Evolutionary conservation across 2,888 invertebrate genomes (phyloP).

Genomic region (Ephialtes manifestator): DNA sequence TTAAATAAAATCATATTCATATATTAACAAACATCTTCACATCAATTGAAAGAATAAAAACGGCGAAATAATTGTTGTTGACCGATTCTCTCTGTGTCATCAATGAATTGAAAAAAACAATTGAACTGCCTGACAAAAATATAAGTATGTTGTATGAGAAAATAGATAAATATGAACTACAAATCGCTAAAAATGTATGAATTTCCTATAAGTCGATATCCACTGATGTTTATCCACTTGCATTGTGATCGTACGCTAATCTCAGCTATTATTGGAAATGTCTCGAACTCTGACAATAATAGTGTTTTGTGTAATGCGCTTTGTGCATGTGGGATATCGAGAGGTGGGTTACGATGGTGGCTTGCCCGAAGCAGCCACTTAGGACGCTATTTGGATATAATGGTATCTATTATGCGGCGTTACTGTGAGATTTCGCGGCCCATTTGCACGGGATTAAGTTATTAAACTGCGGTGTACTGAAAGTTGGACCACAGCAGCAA

Average conservation of each 20-base stretch:
- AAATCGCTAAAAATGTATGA: not conserved
- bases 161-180: not conserved
- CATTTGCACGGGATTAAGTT: slow-evolving; percentile 59
- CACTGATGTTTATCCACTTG: slow-evolving; percentile 3
- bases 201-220: not conserved
- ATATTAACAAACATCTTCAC: no score
- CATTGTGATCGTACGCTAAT: slow-evolving; percentile 31
- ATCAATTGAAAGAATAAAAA: no score
- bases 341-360: slow-evolving; percentile 1
- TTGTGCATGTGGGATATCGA: slow-evolving; percentile 27
- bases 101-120: no score
- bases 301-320: not conserved
- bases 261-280: slow-evolving; percentile 42
- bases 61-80: no score
- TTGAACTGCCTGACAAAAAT: no score
- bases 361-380: slow-evolving; percentile 30
- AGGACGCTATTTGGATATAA: slow-evolving; percentile 41
- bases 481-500: slow-evolving; percentile 39
- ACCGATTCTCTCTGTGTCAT: no score
- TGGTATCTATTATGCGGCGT: slow-evolving; percentile 49
- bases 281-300: slow-evolving; percentile 4
- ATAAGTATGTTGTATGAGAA: not conserved
- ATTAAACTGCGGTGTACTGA: slow-evolving; percentile 37
- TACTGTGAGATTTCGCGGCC: slow-evolving; percentile 50
- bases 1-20: no score